Percentiles rank a stretch among this genome's conserved stretches.
phyloP scores from a whole-genome alignment of 2,113 vertebrate genomes.

The Thalassoma bifasciatum region DNA sequence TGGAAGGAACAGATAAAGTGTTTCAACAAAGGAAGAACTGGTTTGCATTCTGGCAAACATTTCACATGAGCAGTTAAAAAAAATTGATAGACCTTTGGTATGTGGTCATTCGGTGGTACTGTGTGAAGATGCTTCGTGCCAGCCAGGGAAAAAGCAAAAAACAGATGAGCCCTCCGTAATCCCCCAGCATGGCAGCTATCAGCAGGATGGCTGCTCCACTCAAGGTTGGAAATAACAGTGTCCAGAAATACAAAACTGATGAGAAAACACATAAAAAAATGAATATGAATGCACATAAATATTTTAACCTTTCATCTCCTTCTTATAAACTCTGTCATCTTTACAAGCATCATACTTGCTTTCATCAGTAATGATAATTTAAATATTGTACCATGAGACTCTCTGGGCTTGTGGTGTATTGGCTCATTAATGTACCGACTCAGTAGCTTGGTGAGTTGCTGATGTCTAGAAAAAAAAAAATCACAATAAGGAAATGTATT shows the following conservation, averaged over 20 bases:
- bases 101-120: conserved; percentile 83
- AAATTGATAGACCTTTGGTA: conserved; percentile 79
- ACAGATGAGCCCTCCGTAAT: conserved; percentile 80
- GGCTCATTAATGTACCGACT: conserved; percentile 74
- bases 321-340: not conserved
- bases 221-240: conserved; percentile 79
- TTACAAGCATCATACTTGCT: not conserved
- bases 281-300: too few species aligned
- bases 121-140: conserved; percentile 82
- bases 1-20: conserved; percentile 51
- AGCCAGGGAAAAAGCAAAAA: conserved; percentile 81
- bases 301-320: too few species aligned
- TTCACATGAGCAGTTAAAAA: not conserved
- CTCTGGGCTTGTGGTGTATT: conserved; percentile 75
- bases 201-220: conserved; percentile 79
- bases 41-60: not conserved
- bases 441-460: conserved; percentile 83
- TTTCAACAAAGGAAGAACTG: conserved; percentile 2
- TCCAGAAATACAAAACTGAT: conserved; percentile 84
- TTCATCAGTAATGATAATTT: not conserved
- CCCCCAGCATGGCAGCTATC: conserved; percentile 77
- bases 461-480: conserved; percentile 80
- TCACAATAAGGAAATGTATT: conserved; percentile 39
- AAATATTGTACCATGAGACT: conserved; percentile 74
- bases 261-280: conserved; percentile 20